These are phyloP conservation scores for Petrophora chlorosata DNA, from an alignment of 2,888 invertebrate genomes.

Conservation along the genomic window DNA sequence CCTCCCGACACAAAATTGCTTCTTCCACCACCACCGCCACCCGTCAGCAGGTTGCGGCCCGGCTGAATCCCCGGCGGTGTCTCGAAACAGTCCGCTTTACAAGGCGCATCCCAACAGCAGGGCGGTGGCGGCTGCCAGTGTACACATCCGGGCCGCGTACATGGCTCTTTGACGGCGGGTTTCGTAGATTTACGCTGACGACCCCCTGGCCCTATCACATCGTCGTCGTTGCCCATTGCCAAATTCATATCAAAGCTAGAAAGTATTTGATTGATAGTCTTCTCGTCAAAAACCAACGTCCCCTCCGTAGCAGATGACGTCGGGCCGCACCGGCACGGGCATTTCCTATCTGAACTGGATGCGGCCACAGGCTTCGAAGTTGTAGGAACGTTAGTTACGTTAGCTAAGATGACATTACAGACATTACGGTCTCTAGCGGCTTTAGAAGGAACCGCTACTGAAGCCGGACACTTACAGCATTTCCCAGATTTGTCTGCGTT, in stretches of 20 bases:
- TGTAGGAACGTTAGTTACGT: too few species aligned
- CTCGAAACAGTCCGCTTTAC: conserved; percentile 75
- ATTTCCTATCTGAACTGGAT: conserved; percentile 29
- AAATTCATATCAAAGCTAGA: conserved; percentile 54
- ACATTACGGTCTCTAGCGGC: conserved; percentile 16
- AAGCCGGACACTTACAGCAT: conserved; percentile 69
- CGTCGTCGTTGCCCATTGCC: conserved; percentile 34
- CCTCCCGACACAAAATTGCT: conserved; percentile 16
- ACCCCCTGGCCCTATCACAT: conserved; percentile 49
- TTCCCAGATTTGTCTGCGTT: conserved; percentile 52
- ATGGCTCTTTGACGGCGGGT: conserved; percentile 50
- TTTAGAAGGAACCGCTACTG: conserved; percentile 33
- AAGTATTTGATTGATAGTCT: conserved; percentile 53
- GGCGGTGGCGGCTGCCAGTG: conserved; percentile 73
- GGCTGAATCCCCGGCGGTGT: conserved; percentile 59
- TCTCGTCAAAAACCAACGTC: conserved; percentile 57
- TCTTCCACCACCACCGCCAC: conserved; percentile 36
- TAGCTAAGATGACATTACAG: conserved; percentile 38
- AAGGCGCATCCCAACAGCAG: conserved; percentile 71
- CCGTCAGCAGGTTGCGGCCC: conserved; percentile 55
- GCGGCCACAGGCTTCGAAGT: conserved; percentile 16
- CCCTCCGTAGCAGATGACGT: conserved; percentile 38
- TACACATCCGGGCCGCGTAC: conserved; percentile 66
- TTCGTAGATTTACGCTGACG: conserved; percentile 44
- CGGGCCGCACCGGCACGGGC: conserved; percentile 40